A percentile compares a stretch with the other conserved stretches of the same genome.
Evolutionary conservation across 2,113 vertebrate species (phyloP).

Genomic region (Canis aureus): DNA sequence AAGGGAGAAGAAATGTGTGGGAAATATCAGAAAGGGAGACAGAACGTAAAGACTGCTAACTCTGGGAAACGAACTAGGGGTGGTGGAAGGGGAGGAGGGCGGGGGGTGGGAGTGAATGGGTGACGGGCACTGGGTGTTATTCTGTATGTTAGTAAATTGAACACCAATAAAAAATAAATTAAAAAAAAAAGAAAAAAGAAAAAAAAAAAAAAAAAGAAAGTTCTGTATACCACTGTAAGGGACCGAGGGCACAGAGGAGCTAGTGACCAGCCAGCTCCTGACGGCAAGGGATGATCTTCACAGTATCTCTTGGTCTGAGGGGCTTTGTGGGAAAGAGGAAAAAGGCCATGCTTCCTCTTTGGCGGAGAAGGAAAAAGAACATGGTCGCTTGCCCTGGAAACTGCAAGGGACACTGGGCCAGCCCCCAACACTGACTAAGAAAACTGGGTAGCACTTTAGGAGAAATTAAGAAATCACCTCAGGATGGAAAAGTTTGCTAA

Average conservation of each 20-base stretch:
- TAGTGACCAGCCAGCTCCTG: not conserved
- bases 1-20: too few relatives aligned
- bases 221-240: rapidly evolving
- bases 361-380: not conserved
- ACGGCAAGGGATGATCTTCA: rapidly evolving
- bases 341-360: not conserved
- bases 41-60: too few relatives aligned
- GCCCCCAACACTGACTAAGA: not conserved
- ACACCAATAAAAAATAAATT: too few relatives aligned
- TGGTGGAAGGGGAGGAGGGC: too few relatives aligned
- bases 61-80: too few relatives aligned
- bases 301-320: rapidly evolving
- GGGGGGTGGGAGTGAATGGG: too few relatives aligned
- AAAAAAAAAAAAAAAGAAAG: too few relatives aligned
- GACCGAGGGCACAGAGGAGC: rapidly evolving
- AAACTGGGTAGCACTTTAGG: not conserved
- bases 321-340: not conserved
- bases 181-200: too few relatives aligned
- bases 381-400: not conserved
- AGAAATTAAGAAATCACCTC: not conserved
- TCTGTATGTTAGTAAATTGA: too few relatives aligned
- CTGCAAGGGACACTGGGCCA: not conserved
- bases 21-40: too few relatives aligned
- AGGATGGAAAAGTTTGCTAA: not conserved
- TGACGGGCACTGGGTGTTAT: too few relatives aligned